Base-by-base conservation (phyloP, 2,113 vertebrate genomes). In the Chunga burmeisteri region DNA sequence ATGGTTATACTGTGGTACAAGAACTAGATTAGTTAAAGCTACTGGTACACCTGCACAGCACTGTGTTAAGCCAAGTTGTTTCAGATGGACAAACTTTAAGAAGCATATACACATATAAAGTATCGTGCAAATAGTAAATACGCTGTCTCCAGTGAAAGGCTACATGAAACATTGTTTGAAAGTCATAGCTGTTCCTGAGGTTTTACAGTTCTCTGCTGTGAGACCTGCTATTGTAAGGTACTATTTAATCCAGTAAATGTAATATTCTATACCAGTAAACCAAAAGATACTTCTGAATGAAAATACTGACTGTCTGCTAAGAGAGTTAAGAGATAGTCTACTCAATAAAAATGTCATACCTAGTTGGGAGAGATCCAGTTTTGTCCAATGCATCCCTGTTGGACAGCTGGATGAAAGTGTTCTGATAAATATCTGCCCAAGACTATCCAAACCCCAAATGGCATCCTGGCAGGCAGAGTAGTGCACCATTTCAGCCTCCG, bases 331-430 rank as follows among this genome's bases (percentile, higher is more conserved):
- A 85, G 47, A 77, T 2, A 61, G 4, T 21, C 21, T 30, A 63
- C 46, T 81, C 47, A 90, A 72, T 16, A 75, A 36, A 84, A 55
- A 3, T 3, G 13, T 56, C 98, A 14, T 98, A 99, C 99, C 99
- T n/a, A 99, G 98, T 59, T 99, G 99, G 77, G 99, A 98, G 59
- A 99, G 99, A 96, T 99, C 99, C 98, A 99, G 98, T 65, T 94
- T 98, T 11, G 99, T 99, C 99, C 99, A 99, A 55, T 99, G 98
- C 98, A 99, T 98, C 74, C 99, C 99, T 0, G 97, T 97, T 58
- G 99, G 99, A 97, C 99, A 99, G 96, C 98, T 98, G 29, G 98
- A 95, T 47, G 99, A 99, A 44, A 99, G 98, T 0, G 99, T 99
- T 56, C 99, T 98, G 92, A 99, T 99, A 92, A 98, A 98, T 94